Evolutionary conservation across 2,888 invertebrate genomes (phyloP).

Genomic region (Graphium colonna): DNA sequence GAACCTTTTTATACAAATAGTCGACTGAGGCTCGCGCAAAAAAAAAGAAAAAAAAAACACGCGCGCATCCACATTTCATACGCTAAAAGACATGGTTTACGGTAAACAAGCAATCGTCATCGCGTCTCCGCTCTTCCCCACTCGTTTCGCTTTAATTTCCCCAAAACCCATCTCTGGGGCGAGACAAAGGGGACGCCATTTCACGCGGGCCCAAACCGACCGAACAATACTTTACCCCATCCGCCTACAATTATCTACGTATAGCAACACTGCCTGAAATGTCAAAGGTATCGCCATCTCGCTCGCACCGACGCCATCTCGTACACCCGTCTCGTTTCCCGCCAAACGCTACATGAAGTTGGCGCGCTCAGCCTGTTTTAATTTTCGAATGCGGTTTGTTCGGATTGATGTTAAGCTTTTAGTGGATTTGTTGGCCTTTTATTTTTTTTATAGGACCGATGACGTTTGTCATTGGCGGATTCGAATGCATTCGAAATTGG

Average conservation of each 20-base stretch:
- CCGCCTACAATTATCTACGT: slow-evolving; percentile 52
- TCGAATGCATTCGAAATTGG: slow-evolving; percentile 18
- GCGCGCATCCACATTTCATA: slow-evolving; percentile 29
- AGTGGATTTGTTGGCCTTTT: slow-evolving; percentile 41
- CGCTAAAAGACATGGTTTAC: slow-evolving; percentile 37
- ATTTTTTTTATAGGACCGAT: slow-evolving; percentile 45
- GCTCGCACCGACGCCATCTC: slow-evolving; percentile 35
- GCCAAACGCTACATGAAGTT: slow-evolving; percentile 55
- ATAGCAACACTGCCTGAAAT: slow-evolving; percentile 49
- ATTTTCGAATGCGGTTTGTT: slow-evolving; percentile 74
- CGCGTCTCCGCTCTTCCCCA: slow-evolving; percentile 52
- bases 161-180: slow-evolving; percentile 63
- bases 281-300: slow-evolving; percentile 54
- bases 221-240: slow-evolving; percentile 68
- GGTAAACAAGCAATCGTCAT: slow-evolving; percentile 71
- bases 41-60: slow-evolving; percentile 26
- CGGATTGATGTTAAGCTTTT: slow-evolving; percentile 48
- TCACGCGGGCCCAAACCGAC: slow-evolving; percentile 74
- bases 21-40: too few relatives aligned
- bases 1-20: slow-evolving; percentile 18
- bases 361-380: slow-evolving; percentile 68
- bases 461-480: slow-evolving; percentile 31
- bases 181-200: slow-evolving; percentile 70
- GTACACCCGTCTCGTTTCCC: slow-evolving; percentile 34
- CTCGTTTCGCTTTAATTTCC: slow-evolving; percentile 69